Base-by-base conservation (phyloP, 2,113 vertebrate species). In the Scartelaos histophorus region DNA sequence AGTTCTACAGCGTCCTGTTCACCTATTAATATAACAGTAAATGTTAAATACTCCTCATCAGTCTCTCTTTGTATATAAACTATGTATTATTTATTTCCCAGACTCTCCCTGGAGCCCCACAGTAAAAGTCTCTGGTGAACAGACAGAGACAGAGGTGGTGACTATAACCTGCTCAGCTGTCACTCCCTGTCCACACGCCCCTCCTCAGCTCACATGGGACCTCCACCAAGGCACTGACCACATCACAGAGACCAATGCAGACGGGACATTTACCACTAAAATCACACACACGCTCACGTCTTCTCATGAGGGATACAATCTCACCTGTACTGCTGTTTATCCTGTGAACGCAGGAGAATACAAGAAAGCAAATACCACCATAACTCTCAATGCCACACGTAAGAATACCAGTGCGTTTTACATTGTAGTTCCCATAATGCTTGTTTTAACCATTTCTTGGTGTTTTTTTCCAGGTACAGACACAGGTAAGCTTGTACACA, bases 91-190 rank as follows among this genome's bases (percentile, higher is more conserved):
- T 13, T 38, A 3, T 38, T 61, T 15, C 16, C 0, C 71, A 88
- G 88, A 76, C 49, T 67, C 66, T 71, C 66, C 83, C 67, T 34
- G 1, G 2, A 75, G 13, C 0, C 89, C 89, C 47, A 71, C 0
- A 0, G 75, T 89, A 19, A 29, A 69, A 3, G 34, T 75, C 64
- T 1, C 69, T 58, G 65, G 38, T 19, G n/a, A 53, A 13, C 24
- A 73, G 68, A 79, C n/a, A 65, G 86, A 83, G 69, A 16, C 49
- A 0, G 7, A 64, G 19, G 13, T 22, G 17, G 65, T 86, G 43
- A 73, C 3, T 67, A 10, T 89, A 13, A 84, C 60, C 38, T 88
- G 89, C 58, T 81, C 83, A 73, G 81, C 78, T 73, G 3, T 12
- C 22, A 76, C 75, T 65, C 77, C 85, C 56, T 89, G 89, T 77